Evolutionary conservation across 1,140 invertebrate genomes (phyloP), one percentile per base, ranked within the genome.

Genomic region (Bombus sibiricus): DNA sequence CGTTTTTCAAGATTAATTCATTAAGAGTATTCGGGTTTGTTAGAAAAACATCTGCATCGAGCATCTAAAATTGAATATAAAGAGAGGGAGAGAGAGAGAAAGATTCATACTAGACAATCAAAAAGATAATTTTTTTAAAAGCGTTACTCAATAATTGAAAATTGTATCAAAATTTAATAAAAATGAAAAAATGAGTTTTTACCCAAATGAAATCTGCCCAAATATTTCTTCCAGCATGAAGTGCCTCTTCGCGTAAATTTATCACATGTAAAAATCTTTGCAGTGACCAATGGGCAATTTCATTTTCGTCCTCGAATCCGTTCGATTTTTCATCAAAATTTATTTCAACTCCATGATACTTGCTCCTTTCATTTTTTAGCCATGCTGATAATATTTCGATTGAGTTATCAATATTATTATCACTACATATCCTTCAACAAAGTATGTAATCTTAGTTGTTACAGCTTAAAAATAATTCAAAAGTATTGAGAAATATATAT

Each of bases 141-240:
- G 10, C 2, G 1, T 75, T 57, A 12, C 2, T 8, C 2, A 53
- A 47, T 6, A 37, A 34, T 25, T 28, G 18, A 66, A 66, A 66
- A 66, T 34, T 64, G 12, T 32, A 9, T 25, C 10, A n/a, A 43
- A 15, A 13, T 28, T 39, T 69, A 75, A 76, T 39, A 28, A 64
- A 59, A 37, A 69, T 59, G 41, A 47, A 28, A 25, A n/a, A 80
- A 73, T 41, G 4, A 41, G 47, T n/a, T 91, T 93, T 95, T 95
- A 98, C 97, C 95, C 98, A 97, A 88, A 98, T 93, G 95, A 97
- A 99, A 95, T 98, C 98, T 68, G 98, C 97, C 98, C 98, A 98
- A 41, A 96, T 96, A 86, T 96, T 94, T 87, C 97, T 96, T 0
- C 97, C 98, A 94, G 96, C 96, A 66, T 96, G 93, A 3, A 99